A percentile compares a stretch with the other conserved stretches of the same genome.
Conservation (phyloP, 2,888 invertebrate genomes). For the Agrotis puta region DNA sequence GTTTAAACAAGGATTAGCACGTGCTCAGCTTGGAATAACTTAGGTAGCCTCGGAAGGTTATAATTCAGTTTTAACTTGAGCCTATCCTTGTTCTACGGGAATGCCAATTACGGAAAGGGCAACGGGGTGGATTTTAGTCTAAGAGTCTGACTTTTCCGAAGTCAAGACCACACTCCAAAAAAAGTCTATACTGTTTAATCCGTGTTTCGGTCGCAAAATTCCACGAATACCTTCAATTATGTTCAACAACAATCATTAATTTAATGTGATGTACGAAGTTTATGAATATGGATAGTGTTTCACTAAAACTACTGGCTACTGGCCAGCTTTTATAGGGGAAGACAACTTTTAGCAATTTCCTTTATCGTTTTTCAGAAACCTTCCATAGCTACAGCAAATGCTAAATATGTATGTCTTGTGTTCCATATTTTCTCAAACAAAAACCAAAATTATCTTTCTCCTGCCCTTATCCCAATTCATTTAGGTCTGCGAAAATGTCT, state of each 20-base stretch:
- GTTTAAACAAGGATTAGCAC: conserved; percentile 43
- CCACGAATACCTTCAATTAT: conserved; percentile 14
- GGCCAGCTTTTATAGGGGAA: conserved; percentile 21
- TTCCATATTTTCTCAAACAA: too few species aligned
- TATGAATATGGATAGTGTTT: conserved; percentile 34
- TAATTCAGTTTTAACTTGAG: conserved; percentile 17
- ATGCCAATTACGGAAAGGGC: too few species aligned
- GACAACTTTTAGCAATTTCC: not conserved
- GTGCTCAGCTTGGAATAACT: conserved; percentile 33
- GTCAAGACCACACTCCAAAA: too few species aligned
- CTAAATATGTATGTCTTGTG: too few species aligned
- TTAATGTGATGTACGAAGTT: conserved; percentile 16
- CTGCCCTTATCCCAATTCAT: too few species aligned
- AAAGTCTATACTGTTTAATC: too few species aligned
- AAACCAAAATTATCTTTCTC: too few species aligned
- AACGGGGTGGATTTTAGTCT: too few species aligned
- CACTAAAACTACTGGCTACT: conserved; percentile 36
- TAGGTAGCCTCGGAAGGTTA: conserved; percentile 20
- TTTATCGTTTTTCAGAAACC: not conserved
- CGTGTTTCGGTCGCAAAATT: not conserved
- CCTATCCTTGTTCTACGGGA: not conserved
- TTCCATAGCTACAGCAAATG: too few species aligned
- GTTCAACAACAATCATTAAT: conserved; percentile 25
- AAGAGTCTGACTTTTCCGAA: too few species aligned
- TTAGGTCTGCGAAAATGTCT: too few species aligned